Base-by-base conservation (phyloP, 2,888 invertebrate species). In the Stictocephala bisonia region DNA sequence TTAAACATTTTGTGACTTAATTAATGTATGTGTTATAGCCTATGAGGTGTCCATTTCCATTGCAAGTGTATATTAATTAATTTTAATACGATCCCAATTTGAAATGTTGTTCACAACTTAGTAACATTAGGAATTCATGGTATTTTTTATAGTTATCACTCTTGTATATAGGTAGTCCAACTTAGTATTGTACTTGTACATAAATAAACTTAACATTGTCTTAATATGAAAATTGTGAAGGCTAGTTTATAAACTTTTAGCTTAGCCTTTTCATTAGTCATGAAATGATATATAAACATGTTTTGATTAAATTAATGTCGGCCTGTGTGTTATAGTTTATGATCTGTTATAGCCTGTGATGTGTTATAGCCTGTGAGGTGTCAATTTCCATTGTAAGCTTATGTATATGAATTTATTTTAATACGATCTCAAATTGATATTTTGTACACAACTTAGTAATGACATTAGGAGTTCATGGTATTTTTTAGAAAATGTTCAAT, bases 391-490 rank as follows among this genome's bases (percentile, higher is more conserved):
- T 44, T 44, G 44, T 18, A 44, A 44, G 44, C 44, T 44, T n/a
- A n/a, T n/a, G n/a, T 44, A 44, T 3, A 9, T 15, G 3, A 44
- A 3, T 3, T 44, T 3, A 3, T 15, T 4, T 4, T 15, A 44
- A 44, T 44, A 44, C 18, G 44, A 44, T 44, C 44, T 18, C 44
- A 4, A 15, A n/a, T 18, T 18, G 18, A 35, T 9, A 44, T 44
- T 44, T n/a, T n/a, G n/a, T n/a, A n/a, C n/a, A n/a, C n/a, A n/a
- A n/a, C n/a, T n/a, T n/a, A n/a, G n/a, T n/a, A n/a, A 64, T n/a
- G n/a, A n/a, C 35, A 31, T 64, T 40, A 64, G 20, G 40, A 40
- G 40, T 40, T 40, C 64, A 64, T 64, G 40, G 27, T 58, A 58
- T 58, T 26, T 58, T 31, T 58, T 58, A 13, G 3, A 29, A 29